These are phyloP conservation scores for Calonectris borealis DNA, from an alignment of 2,113 vertebrate species.

Conservation along the genomic window DNA sequence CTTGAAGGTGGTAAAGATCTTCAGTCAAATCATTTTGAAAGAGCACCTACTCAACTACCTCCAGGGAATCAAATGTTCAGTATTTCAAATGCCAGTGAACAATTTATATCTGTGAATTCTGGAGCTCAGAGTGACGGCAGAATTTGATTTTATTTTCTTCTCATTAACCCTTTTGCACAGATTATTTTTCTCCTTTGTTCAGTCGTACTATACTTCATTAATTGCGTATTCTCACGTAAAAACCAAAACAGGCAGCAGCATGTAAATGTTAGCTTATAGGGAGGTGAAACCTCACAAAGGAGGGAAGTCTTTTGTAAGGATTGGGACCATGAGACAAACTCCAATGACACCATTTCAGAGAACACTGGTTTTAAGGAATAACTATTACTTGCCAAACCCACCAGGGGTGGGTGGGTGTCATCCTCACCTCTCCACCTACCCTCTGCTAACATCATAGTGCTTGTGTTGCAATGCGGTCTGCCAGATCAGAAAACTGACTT, in stretches of 20 bases:
- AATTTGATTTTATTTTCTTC: not conserved
- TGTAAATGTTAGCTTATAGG: accelerated
- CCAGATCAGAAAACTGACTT: not conserved
- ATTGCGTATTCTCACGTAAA: accelerated
- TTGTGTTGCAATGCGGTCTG: not conserved
- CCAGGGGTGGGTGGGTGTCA: not conserved
- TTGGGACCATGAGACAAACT: not conserved
- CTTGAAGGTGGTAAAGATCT: not conserved
- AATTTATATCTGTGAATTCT: not conserved
- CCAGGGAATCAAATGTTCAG: not conserved
- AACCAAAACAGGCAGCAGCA: accelerated
- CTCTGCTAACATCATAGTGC: not conserved
- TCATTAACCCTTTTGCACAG: not conserved
- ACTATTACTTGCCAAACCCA: not conserved
- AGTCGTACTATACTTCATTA: not conserved
- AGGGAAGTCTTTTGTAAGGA: not conserved
- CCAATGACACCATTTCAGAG: not conserved
- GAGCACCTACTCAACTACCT: not conserved
- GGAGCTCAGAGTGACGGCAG: not conserved
- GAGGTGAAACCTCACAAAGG: not conserved
- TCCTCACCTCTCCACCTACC: not conserved
- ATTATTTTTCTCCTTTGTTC: not conserved
- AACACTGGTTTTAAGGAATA: not conserved
- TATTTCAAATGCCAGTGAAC: not conserved
- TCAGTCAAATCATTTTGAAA: not conserved